phyloP scores from a whole-genome alignment of 1,140 invertebrate species.

The Thaumetopoea pityocampa region DNA sequence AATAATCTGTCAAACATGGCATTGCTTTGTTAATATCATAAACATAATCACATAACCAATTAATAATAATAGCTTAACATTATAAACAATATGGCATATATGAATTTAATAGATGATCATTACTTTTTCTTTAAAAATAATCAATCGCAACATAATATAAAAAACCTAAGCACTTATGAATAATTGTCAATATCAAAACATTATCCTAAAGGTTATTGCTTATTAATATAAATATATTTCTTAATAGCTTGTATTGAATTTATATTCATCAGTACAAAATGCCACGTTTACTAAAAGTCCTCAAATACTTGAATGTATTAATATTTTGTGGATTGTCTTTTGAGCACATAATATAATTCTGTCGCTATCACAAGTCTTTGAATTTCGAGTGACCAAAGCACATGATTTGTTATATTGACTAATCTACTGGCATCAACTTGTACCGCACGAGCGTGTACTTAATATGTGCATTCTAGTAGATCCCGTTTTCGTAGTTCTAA shows the following conservation, averaged over 20 bases:
- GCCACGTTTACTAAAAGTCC: slow-evolving; percentile 54
- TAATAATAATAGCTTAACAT: slow-evolving; percentile 57
- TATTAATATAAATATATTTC: slow-evolving; percentile 66
- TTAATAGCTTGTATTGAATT: slow-evolving; percentile 67
- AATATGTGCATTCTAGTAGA: too few relatives aligned
- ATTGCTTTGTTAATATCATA: slow-evolving; percentile 43
- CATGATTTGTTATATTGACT: slow-evolving; percentile 43
- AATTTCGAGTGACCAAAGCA: slow-evolving; percentile 54
- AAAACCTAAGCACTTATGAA: slow-evolving; percentile 70
- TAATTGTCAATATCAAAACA: slow-evolving; percentile 74
- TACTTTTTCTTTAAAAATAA: slow-evolving; percentile 67
- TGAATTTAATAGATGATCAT: slow-evolving; percentile 64
- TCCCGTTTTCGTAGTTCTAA: too few relatives aligned
- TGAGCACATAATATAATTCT: slow-evolving; percentile 62
- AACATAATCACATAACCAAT: slow-evolving; percentile 46
- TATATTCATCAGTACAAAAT: slow-evolving; percentile 70
- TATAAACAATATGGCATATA: slow-evolving; percentile 73
- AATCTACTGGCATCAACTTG: slow-evolving; percentile 40
- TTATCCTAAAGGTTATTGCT: slow-evolving; percentile 74
- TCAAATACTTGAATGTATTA: slow-evolving; percentile 51
- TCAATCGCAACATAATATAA: slow-evolving; percentile 67
- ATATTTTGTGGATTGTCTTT: slow-evolving; percentile 69
- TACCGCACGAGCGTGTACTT: slow-evolving; percentile 29
- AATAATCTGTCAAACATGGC: slow-evolving; percentile 42
- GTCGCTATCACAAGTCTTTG: slow-evolving; percentile 68